Base-by-base conservation (phyloP, 2,113 vertebrate species). In the Trinectes maculatus region DNA sequence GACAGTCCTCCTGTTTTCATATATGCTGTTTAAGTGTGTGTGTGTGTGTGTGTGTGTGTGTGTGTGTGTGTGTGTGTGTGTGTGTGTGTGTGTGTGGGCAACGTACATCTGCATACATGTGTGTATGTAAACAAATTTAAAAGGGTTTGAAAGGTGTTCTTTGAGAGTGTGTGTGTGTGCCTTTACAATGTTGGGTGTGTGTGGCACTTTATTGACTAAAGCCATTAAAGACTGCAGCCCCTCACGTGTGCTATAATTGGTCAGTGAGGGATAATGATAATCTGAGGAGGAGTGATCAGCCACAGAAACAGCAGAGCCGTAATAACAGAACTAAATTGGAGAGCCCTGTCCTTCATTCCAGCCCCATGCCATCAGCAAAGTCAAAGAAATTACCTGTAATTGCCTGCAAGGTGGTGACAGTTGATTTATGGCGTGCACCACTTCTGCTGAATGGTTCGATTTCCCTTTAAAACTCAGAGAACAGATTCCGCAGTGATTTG, bases 211-310 rank as follows among this genome's bases (percentile, higher is more conserved):
- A 51, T 21, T 2, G 4, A 59, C 37, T 21, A 34, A 11, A 62
- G 69, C 49, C 51, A 55, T 31, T n/a, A 8, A 0, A 2, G 12
- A 31, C 10, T 1, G 7, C 21, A 31, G 13, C 39, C 19, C 62
- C 39, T 48, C 42, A n/a, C 59, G 28, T 26, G 13, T 3, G 3
- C 12, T 15, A 5, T 81, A 80, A 72, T 71, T 76, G 74, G 48
- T 18, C 3, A 5, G 4, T 3, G 11, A 53, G 29, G 3, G 48
- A 68, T 76, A 80, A 80, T 74, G 42, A 61, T 8, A 22, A 25
- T 51, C 18, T 56, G 51, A 54, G 5, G 9, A 57, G 16, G 10
- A 44, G 33, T 22, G 5, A 31, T 55, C 1, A 1, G 37, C 47
- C 6, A 1, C 21, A 56, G 43, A 46, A 43, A 66, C 56, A 21